Evolutionary conservation across 2,888 invertebrate genomes (phyloP), one percentile per base, ranked within the genome.

Genomic region (Caenorhabditis plicata): DNA sequence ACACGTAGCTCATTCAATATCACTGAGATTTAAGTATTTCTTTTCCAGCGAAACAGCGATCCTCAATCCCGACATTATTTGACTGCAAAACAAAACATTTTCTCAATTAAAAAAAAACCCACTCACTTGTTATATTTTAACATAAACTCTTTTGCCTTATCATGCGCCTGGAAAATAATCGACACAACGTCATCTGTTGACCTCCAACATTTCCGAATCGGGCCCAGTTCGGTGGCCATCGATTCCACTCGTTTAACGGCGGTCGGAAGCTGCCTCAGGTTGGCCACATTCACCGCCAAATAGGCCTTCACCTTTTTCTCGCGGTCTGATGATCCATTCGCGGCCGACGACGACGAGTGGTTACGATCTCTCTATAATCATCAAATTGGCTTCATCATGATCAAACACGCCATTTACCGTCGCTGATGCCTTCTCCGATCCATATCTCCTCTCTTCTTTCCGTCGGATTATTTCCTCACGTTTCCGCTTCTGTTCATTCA

Each of bases 121-220:
- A 51, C 71, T 61, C 44, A 78, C 75, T 62, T 62, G 51, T 76
- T 73, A 41, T 75, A 73, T 27, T 78, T 75, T 9, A 73, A 53
- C 72, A 78, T 70, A 49, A 78, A 78, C 20, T 56, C 60, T 35
- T 78, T 78, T 4, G 78, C 78, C 42, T 77, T 68, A 31, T 75
- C 74, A 41, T 74, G 72, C 17, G 72, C 68, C 25, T 64, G 67
- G 54, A 78, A 78, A 25, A 78, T 75, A 3, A 78, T 51, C 9
- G 70, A 64, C 4, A 75, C 68, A 19, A 64, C 46, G 45, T 77
- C 71, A 3, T 70, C 73, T 4, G 55, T 45, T 3, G 68, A 63
- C 25, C 65, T 67, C 78, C 78, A 78, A 33, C 72, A 69, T 49
- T 76, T 76, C 69, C 77, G 52, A 64, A 71, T 51, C 13, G 55